Percentiles rank a stretch among this genome's conserved stretches.
These are phyloP conservation scores for Zosterops lateralis DNA, from an alignment of 2,113 vertebrate species.

Conservation along the genomic window DNA sequence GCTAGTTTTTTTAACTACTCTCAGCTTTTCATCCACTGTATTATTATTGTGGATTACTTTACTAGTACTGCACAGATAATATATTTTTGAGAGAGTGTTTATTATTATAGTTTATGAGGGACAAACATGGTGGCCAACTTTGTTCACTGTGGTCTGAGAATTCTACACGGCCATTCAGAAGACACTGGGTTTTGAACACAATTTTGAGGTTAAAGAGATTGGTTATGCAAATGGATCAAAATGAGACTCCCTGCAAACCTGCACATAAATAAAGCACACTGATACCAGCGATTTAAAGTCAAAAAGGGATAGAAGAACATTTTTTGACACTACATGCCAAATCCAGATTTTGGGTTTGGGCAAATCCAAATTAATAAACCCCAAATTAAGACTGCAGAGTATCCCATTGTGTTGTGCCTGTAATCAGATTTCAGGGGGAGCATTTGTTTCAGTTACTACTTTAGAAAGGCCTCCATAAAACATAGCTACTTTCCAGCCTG, in stretches of 20 bases:
- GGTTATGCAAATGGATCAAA: neutral
- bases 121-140: neutral
- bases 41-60: neutral
- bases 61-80: neutral
- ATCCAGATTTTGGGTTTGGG: neutral
- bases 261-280: neutral
- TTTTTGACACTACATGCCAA: neutral
- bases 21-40: neutral
- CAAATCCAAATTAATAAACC: neutral
- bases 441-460: neutral
- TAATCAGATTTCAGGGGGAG: neutral
- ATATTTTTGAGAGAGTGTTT: neutral
- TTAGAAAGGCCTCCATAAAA: neutral
- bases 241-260: neutral
- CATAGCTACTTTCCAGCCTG: neutral
- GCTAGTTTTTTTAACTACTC: neutral
- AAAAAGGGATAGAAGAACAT: neutral
- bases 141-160: neutral
- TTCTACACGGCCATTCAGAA: neutral
- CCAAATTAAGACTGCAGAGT: neutral
- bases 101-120: neutral
- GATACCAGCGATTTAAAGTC: neutral
- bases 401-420: neutral
- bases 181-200: neutral
- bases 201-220: accelerated